Evolutionary conservation across 2,797 vertebrate genomes (phyloP).

Genomic region (Remorina albescens): DNA sequence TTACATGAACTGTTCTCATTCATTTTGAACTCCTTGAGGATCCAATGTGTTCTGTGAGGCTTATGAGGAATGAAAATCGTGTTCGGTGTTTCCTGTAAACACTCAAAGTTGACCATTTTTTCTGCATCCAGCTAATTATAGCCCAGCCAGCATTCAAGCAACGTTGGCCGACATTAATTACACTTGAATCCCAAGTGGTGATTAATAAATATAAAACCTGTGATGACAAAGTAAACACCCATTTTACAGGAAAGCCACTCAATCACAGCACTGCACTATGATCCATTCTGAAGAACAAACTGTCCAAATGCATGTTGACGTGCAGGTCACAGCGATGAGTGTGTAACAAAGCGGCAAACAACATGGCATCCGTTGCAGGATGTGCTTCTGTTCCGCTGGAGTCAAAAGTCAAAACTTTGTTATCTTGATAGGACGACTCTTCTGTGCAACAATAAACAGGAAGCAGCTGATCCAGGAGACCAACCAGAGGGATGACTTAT

Average conservation of each 20-base stretch:
- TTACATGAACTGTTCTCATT: constrained; percentile 10
- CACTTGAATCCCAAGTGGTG: background rate
- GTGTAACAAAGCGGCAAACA: constrained; percentile 46
- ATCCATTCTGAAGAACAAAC: constrained; percentile 41
- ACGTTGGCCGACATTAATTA: background rate
- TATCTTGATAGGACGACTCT: constrained; percentile 69
- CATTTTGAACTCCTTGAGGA: background rate
- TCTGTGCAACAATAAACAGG: constrained; percentile 82
- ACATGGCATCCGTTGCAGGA: constrained; percentile 70
- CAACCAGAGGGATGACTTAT: constrained; percentile 53
- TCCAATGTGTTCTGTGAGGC: background rate
- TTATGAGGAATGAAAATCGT: constrained; percentile 4
- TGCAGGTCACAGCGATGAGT: constrained; percentile 31
- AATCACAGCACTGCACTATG: constrained; percentile 34
- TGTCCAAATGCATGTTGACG: constrained; percentile 12
- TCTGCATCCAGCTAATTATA: background rate
- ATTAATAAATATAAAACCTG: background rate
- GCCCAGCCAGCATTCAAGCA: background rate
- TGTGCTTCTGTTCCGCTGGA: constrained; percentile 68
- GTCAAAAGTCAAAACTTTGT: constrained; percentile 64
- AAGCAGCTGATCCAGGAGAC: constrained; percentile 79
- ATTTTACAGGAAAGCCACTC: constrained; percentile 13
- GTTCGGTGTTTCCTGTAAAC: background rate
- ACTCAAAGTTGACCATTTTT: background rate
- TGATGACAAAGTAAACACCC: background rate